Conservation (phyloP, 23 tunicate genomes). For the Styela clava region DNA sequence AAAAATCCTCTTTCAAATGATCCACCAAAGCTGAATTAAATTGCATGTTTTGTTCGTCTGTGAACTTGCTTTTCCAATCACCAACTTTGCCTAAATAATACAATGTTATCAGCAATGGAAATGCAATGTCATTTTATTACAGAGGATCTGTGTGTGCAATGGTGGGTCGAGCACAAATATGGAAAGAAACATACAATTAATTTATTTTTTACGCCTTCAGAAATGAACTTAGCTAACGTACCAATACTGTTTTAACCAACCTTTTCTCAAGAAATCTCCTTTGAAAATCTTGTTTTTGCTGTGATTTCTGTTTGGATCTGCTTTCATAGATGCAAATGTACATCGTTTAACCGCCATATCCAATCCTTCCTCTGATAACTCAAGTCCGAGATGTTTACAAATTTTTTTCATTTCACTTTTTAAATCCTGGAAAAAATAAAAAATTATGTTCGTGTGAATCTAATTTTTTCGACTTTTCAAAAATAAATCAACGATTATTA, state of each 20-base stretch:
- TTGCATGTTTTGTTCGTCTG: slow-evolving; percentile 21
- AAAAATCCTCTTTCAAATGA: slow-evolving; percentile 1
- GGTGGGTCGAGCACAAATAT: too few relatives aligned
- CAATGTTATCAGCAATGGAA: too few relatives aligned
- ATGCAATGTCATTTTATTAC: too few relatives aligned
- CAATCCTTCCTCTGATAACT: slow-evolving; percentile 15
- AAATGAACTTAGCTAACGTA: too few relatives aligned
- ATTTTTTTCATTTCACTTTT: slow-evolving; percentile 2
- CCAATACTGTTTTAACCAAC: too few relatives aligned
- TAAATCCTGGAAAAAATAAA: not conserved
- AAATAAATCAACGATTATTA: too few relatives aligned
- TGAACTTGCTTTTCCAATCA: slow-evolving; percentile 30
- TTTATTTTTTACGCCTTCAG: too few relatives aligned
- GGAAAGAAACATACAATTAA: too few relatives aligned
- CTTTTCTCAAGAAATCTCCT: slow-evolving; percentile 29
- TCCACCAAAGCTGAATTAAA: not conserved
- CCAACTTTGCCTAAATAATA: slow-evolving; percentile 33
- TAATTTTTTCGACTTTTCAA: too few relatives aligned
- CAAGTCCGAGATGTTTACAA: slow-evolving; percentile 1
- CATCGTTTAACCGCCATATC: slow-evolving; percentile 9
- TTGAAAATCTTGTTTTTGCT: slow-evolving; percentile 17
- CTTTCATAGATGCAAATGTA: slow-evolving; percentile 30
- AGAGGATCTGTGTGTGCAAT: too few relatives aligned
- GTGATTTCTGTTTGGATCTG: slow-evolving; percentile 22
- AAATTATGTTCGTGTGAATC: not conserved